Conservation (phyloP, 35 echinoderm and acorn worm species). For the Ophiothrix spiculata region DNA sequence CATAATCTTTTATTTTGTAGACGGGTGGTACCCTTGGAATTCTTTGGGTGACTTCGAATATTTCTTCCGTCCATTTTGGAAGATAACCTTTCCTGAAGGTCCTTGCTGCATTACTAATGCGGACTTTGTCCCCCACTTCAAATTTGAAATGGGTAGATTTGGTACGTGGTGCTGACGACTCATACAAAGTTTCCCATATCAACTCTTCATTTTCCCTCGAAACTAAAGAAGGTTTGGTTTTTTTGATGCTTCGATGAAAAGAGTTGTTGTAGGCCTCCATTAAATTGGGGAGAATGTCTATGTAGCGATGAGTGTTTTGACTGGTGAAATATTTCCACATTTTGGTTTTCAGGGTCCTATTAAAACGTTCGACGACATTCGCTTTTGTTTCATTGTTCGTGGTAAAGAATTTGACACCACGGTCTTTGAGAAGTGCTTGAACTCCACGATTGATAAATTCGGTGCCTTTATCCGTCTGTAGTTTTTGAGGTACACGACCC, state of each 20-base stretch:
- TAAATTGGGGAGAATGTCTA: slow-evolving; percentile 23
- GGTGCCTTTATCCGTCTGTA: slow-evolving; percentile 57
- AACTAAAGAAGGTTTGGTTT: slow-evolving; percentile 37
- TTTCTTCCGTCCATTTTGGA: slow-evolving; percentile 46
- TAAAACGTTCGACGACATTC: slow-evolving; percentile 70
- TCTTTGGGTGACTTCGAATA: slow-evolving; percentile 28
- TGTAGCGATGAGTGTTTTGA: slow-evolving; percentile 43
- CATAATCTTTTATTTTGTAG: slow-evolving; percentile 55
- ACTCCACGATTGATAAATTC: slow-evolving; percentile 49
- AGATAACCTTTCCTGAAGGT: slow-evolving; percentile 45
- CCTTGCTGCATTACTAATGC: slow-evolving; percentile 28
- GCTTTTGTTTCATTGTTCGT: slow-evolving; percentile 83
- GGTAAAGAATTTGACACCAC: slow-evolving; percentile 53
- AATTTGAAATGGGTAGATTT: slow-evolving; percentile 23
- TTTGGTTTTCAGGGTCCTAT: slow-evolving; percentile 50
- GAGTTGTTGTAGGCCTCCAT: slow-evolving; percentile 33
- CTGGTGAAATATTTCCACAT: slow-evolving; percentile 73
- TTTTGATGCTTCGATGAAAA: slow-evolving; percentile 58
- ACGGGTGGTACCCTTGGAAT: slow-evolving; percentile 26
- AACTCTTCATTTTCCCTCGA: slow-evolving; percentile 38
- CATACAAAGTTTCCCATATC: slow-evolving; percentile 49
- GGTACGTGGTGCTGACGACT: background rate
- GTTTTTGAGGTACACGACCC: slow-evolving; percentile 27
- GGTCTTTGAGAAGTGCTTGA: slow-evolving; percentile 16
- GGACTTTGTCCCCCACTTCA: slow-evolving; percentile 38